Conservation (phyloP, 2,113 vertebrate genomes). For the Pangasianodon hypophthalmus region DNA sequence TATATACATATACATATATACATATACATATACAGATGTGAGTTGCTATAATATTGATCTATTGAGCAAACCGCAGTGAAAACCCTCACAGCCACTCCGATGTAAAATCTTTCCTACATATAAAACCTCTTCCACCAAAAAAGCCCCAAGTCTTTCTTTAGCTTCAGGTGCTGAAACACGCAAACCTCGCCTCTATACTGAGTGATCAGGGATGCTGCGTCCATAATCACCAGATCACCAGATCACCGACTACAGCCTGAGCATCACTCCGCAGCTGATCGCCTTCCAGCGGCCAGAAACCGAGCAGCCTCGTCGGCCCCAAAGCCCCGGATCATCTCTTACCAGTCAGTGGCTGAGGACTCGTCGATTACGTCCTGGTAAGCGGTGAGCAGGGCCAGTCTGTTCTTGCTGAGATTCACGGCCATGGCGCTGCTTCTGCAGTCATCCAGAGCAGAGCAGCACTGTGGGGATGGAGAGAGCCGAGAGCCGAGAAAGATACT, state of each 20-base stretch:
- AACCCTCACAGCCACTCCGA: not conserved
- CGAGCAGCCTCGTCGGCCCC: not conserved
- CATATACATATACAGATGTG: not conserved
- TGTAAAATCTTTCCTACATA: not conserved
- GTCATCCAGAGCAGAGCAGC: slow-evolving; percentile 69
- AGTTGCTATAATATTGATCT: not conserved
- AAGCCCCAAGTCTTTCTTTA: not conserved
- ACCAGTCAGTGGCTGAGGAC: slow-evolving; percentile 77
- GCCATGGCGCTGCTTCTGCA: slow-evolving; percentile 74
- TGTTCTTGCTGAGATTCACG: slow-evolving; percentile 79
- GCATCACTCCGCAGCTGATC: slow-evolving; percentile 1
- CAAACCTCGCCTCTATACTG: not conserved
- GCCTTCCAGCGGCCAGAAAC: not conserved
- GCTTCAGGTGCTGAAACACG: not conserved
- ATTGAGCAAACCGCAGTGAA: not conserved
- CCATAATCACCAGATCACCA: not conserved
- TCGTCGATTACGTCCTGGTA: slow-evolving; percentile 82
- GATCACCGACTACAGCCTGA: not conserved
- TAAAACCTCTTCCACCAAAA: not conserved
- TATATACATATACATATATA: not conserved
- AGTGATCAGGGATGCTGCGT: not conserved
- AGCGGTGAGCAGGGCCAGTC: slow-evolving; percentile 77
- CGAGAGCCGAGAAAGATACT: slow-evolving; percentile 65
- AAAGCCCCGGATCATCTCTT: slow-evolving; percentile 52
- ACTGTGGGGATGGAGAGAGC: slow-evolving; percentile 42